phyloP scores from a whole-genome alignment of 2,113 vertebrate species.

The Triplophysa tibetana region DNA sequence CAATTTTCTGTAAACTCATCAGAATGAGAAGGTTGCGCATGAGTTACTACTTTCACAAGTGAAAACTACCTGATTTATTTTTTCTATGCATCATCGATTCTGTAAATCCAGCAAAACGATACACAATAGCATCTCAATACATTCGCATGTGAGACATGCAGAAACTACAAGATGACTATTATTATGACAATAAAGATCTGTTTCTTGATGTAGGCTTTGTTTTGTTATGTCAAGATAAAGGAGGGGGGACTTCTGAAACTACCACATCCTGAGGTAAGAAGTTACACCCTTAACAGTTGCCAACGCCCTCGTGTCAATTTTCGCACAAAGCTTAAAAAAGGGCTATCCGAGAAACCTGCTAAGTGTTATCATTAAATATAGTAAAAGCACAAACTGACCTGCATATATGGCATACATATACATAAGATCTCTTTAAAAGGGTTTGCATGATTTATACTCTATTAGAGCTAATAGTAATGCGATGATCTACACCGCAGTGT shows the following conservation, averaged over 20 bases:
- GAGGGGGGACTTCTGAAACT: constrained; percentile 34
- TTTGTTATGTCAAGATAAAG: constrained; percentile 5
- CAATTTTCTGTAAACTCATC: background rate
- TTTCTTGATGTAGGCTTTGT: too few relatives aligned
- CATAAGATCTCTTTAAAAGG: too few relatives aligned
- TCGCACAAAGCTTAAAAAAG: constrained; percentile 37
- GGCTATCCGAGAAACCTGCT: background rate
- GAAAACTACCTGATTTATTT: background rate
- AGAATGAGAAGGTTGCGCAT: background rate
- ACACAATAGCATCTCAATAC: too few relatives aligned
- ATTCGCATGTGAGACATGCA: too few relatives aligned
- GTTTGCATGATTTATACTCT: too few relatives aligned
- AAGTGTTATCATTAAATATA: background rate
- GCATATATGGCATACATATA: background rate
- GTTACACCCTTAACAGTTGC: constrained; percentile 67
- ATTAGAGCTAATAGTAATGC: too few relatives aligned
- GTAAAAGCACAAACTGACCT: background rate
- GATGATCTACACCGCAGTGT: too few relatives aligned
- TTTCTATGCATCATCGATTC: background rate
- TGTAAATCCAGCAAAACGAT: background rate
- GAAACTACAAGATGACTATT: too few relatives aligned
- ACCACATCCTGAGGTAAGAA: constrained; percentile 60
- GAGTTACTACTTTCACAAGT: background rate
- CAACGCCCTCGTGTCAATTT: constrained; percentile 61
- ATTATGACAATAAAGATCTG: too few relatives aligned